Percentiles rank a stretch among this genome's conserved stretches.
phyloP scores from a whole-genome alignment of 2,888 invertebrate genomes.

The Nebria salina region DNA sequence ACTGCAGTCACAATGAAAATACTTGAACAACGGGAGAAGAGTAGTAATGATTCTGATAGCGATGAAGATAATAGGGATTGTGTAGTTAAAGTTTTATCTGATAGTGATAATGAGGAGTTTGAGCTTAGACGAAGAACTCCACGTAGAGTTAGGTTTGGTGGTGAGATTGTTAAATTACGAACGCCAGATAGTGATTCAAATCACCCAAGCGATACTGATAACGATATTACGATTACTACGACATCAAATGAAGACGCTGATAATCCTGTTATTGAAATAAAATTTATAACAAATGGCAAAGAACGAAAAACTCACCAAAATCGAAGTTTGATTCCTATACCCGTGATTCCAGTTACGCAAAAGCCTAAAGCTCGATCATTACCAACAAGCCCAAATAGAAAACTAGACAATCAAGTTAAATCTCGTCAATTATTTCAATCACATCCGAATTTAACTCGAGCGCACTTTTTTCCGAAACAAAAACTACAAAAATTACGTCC shows the following conservation, averaged over 20 bases:
- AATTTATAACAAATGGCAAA: slow-evolving; percentile 48
- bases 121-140: slow-evolving; percentile 66
- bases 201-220: slow-evolving; percentile 68
- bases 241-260: slow-evolving; percentile 46
- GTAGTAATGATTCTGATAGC: slow-evolving; percentile 53
- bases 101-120: slow-evolving; percentile 67
- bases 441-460: slow-evolving; percentile 56
- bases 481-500: slow-evolving; percentile 37
- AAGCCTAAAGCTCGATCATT: slow-evolving; percentile 55
- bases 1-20: slow-evolving; percentile 87
- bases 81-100: slow-evolving; percentile 70
- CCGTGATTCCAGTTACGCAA: slow-evolving; percentile 61
- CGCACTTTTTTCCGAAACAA: slow-evolving; percentile 44
- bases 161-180: slow-evolving; percentile 85
- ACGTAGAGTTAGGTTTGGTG: slow-evolving; percentile 84
- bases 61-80: slow-evolving; percentile 56
- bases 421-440: slow-evolving; percentile 55
- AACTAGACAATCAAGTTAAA: slow-evolving; percentile 53
- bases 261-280: slow-evolving; percentile 53
- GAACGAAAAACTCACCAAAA: slow-evolving; percentile 50
- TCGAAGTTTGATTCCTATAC: slow-evolving; percentile 64
- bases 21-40: slow-evolving; percentile 70
- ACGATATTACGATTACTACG: slow-evolving; percentile 52
- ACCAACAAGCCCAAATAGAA: slow-evolving; percentile 60
- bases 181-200: slow-evolving; percentile 85